These are phyloP conservation scores for Trachemys scripta DNA, from an alignment of 2,113 vertebrate species.

Conservation along the genomic window DNA sequence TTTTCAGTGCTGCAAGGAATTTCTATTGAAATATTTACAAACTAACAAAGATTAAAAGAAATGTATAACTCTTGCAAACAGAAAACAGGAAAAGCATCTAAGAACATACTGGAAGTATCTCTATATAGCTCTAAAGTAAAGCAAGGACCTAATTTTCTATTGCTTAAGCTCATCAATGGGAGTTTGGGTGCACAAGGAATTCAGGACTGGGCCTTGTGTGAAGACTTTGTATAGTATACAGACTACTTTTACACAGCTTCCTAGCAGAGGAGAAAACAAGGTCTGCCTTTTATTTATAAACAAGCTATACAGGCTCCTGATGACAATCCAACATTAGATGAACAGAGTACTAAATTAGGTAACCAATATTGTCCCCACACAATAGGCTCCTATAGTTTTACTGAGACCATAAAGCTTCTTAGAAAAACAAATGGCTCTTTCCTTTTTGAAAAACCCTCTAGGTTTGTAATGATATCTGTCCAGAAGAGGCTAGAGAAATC, in stretches of 20 bases:
- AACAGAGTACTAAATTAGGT: slow-evolving; percentile 65
- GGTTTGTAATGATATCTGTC: neutral
- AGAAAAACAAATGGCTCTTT: neutral
- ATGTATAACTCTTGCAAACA: neutral
- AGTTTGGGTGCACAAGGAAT: rapidly evolving
- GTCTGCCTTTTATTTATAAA: slow-evolving; percentile 56
- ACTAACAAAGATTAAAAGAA: too few relatives aligned
- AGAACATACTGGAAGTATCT: neutral
- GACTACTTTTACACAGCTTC: slow-evolving; percentile 29
- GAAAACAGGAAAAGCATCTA: neutral
- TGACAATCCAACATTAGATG: slow-evolving; percentile 36
- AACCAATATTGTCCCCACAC: slow-evolving; percentile 35
- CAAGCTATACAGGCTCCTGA: slow-evolving; percentile 42
- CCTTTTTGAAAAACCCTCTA: slow-evolving; percentile 12
- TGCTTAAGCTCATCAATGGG: neutral
- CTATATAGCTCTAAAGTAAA: neutral
- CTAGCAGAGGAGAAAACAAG: slow-evolving; percentile 23
- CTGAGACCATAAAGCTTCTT: neutral
- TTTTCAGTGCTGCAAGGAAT: neutral
- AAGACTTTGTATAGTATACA: slow-evolving; percentile 8
- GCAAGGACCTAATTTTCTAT: neutral
- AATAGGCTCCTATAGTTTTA: neutral
- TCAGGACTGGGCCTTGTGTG: neutral
- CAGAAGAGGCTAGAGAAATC: neutral
- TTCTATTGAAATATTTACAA: neutral